Base-by-base conservation (phyloP, 2,113 vertebrate species). In the Mellivora capensis region DNA sequence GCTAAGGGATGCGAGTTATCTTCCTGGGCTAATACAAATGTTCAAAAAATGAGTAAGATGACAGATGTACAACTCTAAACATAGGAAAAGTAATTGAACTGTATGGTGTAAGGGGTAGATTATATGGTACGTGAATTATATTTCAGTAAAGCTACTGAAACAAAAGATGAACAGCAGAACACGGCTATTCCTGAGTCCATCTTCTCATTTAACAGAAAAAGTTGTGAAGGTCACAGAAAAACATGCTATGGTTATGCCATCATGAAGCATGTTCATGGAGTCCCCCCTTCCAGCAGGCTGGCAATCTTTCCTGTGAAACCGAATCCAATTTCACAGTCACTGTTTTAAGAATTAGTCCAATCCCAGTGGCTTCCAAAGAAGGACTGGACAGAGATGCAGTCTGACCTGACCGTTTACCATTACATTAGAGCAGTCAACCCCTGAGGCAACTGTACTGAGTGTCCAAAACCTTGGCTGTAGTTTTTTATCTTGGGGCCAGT, bases 141-240 rank as follows among this genome's bases (percentile, higher is more conserved):
- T 42, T 54, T 54, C 34, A 90, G 29, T 85, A 76, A 62, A 86
- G 42, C 42, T 83, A 14, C 54, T 80, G 27, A 82, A 87, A 67
- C 57, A 54, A 91, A 87, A 83, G 37, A 62, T 96, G 90, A 98
- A 98, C 15, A 90, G 97, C 93, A 97, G 88, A 98, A 97, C 90
- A 90, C 93, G 97, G 98, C 91, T 97, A 97, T 85, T 98, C 98
- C 96, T 72, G 95, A 96, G 91, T 92, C 95, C 96, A 97, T 95
- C 93, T 92, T 97, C 86, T 96, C 98, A 93, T 95, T 98, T 97
- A 95, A 90, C 88, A 98, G 98, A 92, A 97, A 97, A 85, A 97
- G 89, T 95, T 96, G 71, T 95, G 91, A 89, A 98, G 98, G 98
- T 86, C 95, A 98, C 82, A 98, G 97, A 97, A 98, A 98, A 98